Evolutionary conservation across 2,797 vertebrate genomes (phyloP), one percentile per base, ranked within the genome.

Genomic region (Hypotaenidia okinawae): DNA sequence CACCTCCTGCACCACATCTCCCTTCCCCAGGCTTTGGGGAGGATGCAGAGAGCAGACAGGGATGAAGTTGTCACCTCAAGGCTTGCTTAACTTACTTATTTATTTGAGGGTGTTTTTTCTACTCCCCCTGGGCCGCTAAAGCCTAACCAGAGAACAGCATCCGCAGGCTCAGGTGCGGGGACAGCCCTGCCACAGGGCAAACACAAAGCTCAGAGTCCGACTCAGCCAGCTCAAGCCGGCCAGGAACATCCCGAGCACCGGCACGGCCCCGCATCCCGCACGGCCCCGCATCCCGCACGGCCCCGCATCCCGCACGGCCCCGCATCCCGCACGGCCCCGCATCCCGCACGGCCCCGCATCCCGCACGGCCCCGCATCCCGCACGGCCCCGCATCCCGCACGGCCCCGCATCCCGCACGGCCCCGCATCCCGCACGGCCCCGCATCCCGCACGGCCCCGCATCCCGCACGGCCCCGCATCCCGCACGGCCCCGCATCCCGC

Each of bases 141-240:
- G 66, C 28, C 55, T 4, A 28, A 47, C 17, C 15, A 11, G 45
- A 47, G 28, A 28, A 51, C 41, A 43, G 4, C 39, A 35, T 27
- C 32, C 30, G 21, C 69, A 1, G 0, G 0, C 43, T 69, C n/a
- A 10, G 52, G 43, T 2, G 24, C 3, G 1, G 15, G 6, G 52
- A 70, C 63, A 16, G 1, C 69, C 37, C 41, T 19, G 25, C 24
- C 18, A 0, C 54, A 32, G 52, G 4, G 59, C 24, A 18, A 45
- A 5, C 30, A 28, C 43, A 19, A 25, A 2, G 8, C 33, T 45
- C 43, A 43, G 13, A 47, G 16, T 10, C 17, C 64, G 21, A 4
- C 13, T 30, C 25, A 3, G 12, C 30, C 1, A 6, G 30, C 16
- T 9, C 5, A 7, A 27, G 16, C 35, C 0, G 2, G 17, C 9